Evolutionary conservation across 2,888 invertebrate genomes (phyloP).

Genomic region (Brachylomia viminalis): DNA sequence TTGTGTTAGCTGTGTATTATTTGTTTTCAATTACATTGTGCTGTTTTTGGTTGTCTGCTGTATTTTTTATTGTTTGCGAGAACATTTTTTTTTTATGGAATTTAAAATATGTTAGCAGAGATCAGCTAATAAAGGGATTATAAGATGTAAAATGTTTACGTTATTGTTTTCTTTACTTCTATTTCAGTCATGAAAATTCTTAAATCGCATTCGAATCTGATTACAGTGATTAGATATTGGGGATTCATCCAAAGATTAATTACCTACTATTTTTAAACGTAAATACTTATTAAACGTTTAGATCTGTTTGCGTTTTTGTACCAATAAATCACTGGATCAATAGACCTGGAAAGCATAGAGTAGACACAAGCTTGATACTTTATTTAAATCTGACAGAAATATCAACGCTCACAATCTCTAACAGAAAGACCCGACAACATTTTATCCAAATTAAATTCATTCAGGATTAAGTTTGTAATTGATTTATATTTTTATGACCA

Average conservation of each 20-base stretch:
- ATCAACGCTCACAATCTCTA: conserved; percentile 13
- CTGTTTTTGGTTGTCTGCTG: conserved; percentile 21
- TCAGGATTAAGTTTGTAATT: conserved; percentile 41
- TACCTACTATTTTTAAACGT: neutral
- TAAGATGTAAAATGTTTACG: neutral
- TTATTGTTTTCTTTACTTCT: no score
- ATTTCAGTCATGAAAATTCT: neutral
- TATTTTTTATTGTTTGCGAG: neutral
- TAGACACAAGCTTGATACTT: conserved; percentile 9
- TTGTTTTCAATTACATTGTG: conserved; percentile 47
- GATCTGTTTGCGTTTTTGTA: neutral
- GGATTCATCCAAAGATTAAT: neutral
- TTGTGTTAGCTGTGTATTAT: conserved; percentile 52
- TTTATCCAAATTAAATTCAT: conserved; percentile 42
- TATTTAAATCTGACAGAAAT: conserved; percentile 31
- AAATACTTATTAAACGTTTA: neutral
- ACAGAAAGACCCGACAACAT: conserved; percentile 18
- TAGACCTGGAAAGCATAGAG: neutral
- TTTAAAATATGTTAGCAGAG: neutral
- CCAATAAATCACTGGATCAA: conserved; percentile 3
- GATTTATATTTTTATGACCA: conserved; percentile 51
- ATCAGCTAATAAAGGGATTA: neutral
- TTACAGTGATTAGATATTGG: neutral
- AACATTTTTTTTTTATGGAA: neutral
- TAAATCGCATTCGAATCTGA: neutral